Base-by-base conservation (phyloP, 2,888 invertebrate genomes). In the Agrochola lota region DNA sequence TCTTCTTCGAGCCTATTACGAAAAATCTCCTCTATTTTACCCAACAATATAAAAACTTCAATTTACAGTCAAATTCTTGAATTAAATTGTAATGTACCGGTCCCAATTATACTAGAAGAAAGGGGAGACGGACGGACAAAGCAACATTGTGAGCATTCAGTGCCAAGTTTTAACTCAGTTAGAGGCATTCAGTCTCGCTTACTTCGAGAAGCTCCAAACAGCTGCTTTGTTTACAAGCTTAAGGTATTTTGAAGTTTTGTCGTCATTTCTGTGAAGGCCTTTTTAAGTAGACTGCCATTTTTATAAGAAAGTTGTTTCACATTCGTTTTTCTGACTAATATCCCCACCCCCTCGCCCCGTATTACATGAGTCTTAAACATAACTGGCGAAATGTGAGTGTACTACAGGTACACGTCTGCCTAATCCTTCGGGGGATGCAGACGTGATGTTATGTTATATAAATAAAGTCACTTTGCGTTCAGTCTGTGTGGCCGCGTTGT, bases 131-230 rank as follows among this genome's bases (percentile, higher is more conserved):
- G 85, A 88, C 85, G 74, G 88, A 90, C 92, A 91, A 91, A 90
- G 92, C 88, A 88, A 90, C 90, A 87, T 89, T 89, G 84, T 81
- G 80, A 84, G 83, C 86, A 84, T 81, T 86, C 85, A 83, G 85
- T 72, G 72, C 74, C 81, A 89, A 92, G 91, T 92, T 91, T 89
- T 91, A 91, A 92, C 92, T 88, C 79, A 89, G 89, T 91, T 91
- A 91, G 72, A 83, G 82, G 81, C 83, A 86, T 88, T 88, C 86
- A 81, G 87, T 78, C 84, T 84, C 85, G 80, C 87, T 88, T 85
- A 81, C 83, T 80, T 40, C 74, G 85, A 55, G 71, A 81, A 60
- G 85, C 52, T 77, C 59, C 71, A 81, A 87, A 77, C 86, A 78
- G 71, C 75, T 82, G 72, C 77, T 85, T 83, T 84, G 84, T 87